These are phyloP conservation scores for Agrilus planipennis DNA, from an alignment of 1,140 invertebrate genomes.

Conservation along the genomic window DNA sequence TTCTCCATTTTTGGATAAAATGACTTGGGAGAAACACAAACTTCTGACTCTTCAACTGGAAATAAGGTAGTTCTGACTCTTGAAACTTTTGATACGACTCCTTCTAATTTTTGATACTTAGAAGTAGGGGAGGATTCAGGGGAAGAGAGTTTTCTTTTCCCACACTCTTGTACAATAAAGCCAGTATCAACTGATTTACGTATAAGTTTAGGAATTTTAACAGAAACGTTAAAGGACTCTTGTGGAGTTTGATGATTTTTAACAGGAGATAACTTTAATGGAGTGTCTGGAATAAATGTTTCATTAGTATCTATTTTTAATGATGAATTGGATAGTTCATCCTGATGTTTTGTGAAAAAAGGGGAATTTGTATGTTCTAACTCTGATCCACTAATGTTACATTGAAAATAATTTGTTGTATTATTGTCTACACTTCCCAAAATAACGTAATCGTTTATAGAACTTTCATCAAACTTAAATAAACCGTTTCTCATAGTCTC, in stretches of 20 bases:
- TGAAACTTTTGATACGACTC: too few relatives aligned
- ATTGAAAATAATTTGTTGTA: too few relatives aligned
- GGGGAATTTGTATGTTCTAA: too few relatives aligned
- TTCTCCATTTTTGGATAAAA: constrained; percentile 41
- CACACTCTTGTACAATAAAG: constrained; percentile 8
- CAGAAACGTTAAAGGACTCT: constrained; percentile 26
- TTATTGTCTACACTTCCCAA: too few relatives aligned
- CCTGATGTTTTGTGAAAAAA: too few relatives aligned
- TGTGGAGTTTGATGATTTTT: constrained; percentile 41
- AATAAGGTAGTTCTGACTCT: constrained; percentile 31
- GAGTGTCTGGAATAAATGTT: constrained; percentile 5
- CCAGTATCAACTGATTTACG: too few relatives aligned
- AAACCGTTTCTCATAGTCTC: too few relatives aligned
- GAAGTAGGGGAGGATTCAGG: constrained; percentile 10
- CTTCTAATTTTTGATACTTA: constrained; percentile 22
- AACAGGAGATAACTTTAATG: constrained; percentile 32
- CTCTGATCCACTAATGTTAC: too few relatives aligned
- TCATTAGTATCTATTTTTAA: constrained; percentile 1
- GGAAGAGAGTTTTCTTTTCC: constrained; percentile 12
- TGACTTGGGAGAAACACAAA: constrained; percentile 34
- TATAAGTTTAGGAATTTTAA: constrained; percentile 20
- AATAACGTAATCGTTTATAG: too few relatives aligned
- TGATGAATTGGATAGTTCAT: too few relatives aligned
- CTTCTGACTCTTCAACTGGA: constrained; percentile 18
- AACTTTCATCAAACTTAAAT: too few relatives aligned